Evolutionary conservation across 2,888 invertebrate species (phyloP), one percentile per base, ranked within the genome.

Genomic region (Sinhomidia bicolor): DNA sequence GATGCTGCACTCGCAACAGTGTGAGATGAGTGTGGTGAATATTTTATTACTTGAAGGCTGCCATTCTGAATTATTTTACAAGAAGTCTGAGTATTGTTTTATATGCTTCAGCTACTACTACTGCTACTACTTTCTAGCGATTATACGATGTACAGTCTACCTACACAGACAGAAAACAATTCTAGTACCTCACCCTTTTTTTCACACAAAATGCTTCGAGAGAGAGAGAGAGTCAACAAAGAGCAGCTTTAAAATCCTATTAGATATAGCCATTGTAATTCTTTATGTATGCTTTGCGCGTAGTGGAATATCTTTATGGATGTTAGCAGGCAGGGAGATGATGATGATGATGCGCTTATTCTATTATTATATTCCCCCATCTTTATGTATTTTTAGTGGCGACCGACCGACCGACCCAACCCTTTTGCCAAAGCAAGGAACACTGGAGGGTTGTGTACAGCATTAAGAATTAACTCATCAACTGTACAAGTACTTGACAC

Each of bases 381-480:
- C 44, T 44, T 44, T 44, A 9, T 9, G n/a, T n/a, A n/a, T n/a
- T n/a, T n/a, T n/a, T n/a, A n/a, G n/a, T n/a, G n/a, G n/a, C n/a
- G n/a, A n/a, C n/a, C n/a, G n/a, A n/a, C n/a, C n/a, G n/a, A n/a
- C n/a, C n/a, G n/a, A n/a, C n/a, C n/a, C n/a, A n/a, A n/a, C n/a
- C n/a, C n/a, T n/a, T n/a, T n/a, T n/a, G n/a, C n/a, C n/a, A n/a
- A n/a, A n/a, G n/a, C n/a, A n/a, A n/a, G n/a, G n/a, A n/a, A n/a
- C n/a, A n/a, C n/a, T n/a, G n/a, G n/a, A n/a, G n/a, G n/a, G n/a
- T n/a, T n/a, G n/a, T 32, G n/a, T 5, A 26, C 26, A n/a, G 36
- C 68, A 68, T 68, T 36, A 68, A 68, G 36, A 68, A 68, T 71
- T 71, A 71, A 44, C 44, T 71, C 71, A 44, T 71, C 71, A 44